Conservation (phyloP, 1,140 invertebrate species). For the Leptestheria dahalacensis region DNA sequence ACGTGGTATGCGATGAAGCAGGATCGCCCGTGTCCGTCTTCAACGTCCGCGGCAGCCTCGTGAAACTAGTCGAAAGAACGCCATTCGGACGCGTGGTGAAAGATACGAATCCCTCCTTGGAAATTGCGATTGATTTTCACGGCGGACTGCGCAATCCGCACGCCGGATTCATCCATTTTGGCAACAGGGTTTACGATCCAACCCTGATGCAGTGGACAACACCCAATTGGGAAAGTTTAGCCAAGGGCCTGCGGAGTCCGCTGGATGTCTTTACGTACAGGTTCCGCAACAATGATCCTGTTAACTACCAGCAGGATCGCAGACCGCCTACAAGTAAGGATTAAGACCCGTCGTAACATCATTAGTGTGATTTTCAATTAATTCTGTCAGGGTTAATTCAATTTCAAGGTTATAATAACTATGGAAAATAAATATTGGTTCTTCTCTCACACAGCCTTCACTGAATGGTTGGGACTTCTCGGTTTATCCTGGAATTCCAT, state of each 20-base stretch:
- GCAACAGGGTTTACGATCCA: conserved; percentile 73
- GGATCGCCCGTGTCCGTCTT: conserved; percentile 80
- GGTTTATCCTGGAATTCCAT: background rate
- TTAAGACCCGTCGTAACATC: background rate
- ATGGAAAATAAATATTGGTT: too few species aligned
- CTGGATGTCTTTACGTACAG: conserved; percentile 80
- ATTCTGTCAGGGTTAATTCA: background rate
- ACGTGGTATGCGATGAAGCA: conserved; percentile 82
- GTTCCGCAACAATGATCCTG: conserved; percentile 83
- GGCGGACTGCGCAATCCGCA: conserved; percentile 63
- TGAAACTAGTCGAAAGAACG: conserved; percentile 81
- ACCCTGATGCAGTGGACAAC: conserved; percentile 88
- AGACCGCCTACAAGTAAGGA: conserved; percentile 27
- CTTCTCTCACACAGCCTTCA: too few species aligned
- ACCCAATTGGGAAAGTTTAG: conserved; percentile 73
- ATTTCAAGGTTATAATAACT: background rate
- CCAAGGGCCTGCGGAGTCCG: conserved; percentile 28
- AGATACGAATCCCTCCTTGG: conserved; percentile 82
- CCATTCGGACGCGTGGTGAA: conserved; percentile 78
- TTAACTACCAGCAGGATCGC: too few species aligned
- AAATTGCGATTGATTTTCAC: conserved; percentile 81
- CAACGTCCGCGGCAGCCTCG: conserved; percentile 70
- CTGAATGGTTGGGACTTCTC: background rate
- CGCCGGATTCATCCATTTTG: conserved; percentile 35
- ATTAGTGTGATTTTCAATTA: background rate